phyloP scores from a whole-genome alignment of 2,888 invertebrate species.

The Cordylochernes scorpioides region DNA sequence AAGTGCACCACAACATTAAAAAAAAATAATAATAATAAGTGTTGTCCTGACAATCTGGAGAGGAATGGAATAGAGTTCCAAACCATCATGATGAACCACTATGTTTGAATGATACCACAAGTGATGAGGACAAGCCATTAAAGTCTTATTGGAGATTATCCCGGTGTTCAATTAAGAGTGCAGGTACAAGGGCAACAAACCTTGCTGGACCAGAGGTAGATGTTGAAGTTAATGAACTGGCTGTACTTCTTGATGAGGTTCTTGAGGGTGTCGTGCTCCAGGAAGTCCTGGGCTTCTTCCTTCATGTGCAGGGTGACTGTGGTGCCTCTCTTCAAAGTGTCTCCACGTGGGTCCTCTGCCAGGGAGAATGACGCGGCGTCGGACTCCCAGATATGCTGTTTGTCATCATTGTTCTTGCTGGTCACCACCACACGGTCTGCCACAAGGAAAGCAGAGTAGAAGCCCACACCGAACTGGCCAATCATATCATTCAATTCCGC shows the following conservation, averaged over 20 bases:
- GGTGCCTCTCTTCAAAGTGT: slow-evolving; percentile 67
- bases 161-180: background rate
- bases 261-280: slow-evolving; percentile 69
- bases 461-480: slow-evolving; percentile 94
- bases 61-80: background rate
- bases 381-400: slow-evolving; percentile 92
- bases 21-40: background rate
- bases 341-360: slow-evolving; percentile 72
- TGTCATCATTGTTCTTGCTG: slow-evolving; percentile 74
- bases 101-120: too few relatives aligned
- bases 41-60: background rate
- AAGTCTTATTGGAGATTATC: too few relatives aligned
- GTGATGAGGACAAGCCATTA: too few relatives aligned
- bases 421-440: slow-evolving; percentile 86
- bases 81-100: too few relatives aligned
- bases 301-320: slow-evolving; percentile 69
- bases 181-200: slow-evolving; percentile 17
- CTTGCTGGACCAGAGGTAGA: slow-evolving; percentile 66
- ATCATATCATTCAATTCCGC: slow-evolving; percentile 86
- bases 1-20: too few relatives aligned
- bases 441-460: slow-evolving; percentile 90
- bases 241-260: slow-evolving; percentile 87
- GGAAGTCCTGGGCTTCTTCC: slow-evolving; percentile 83
- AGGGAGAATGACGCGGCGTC: slow-evolving; percentile 72
- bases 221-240: slow-evolving; percentile 98